Base-by-base conservation (phyloP, 1,140 invertebrate genomes). In the Drosophila melanica region DNA sequence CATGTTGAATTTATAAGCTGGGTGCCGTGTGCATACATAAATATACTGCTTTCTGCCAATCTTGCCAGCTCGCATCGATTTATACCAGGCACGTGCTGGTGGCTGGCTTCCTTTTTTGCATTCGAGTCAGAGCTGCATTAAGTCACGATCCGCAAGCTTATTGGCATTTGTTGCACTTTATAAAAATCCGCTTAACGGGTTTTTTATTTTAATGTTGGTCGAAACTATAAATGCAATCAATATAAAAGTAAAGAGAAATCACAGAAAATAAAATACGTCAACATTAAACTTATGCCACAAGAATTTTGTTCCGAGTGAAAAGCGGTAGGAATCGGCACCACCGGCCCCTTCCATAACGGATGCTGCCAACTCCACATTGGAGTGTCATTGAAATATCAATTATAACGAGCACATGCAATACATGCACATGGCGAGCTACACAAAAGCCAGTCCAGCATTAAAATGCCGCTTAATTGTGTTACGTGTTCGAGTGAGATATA, bases 141-240 rank as follows among this genome's bases (percentile, higher is more conserved):
- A 60, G 64, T 68, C 64, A 73, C 70, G 64, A 59, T 59, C 35
- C 50, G 55, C 53, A n/a, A 65, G 53, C 68, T 79, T 79, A 78
- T 82, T 89, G 82, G 82, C 84, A 89, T 87, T 87, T 87, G 82
- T 87, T 87, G 82, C 82, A 87, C 82, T 89, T 86, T 82, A 82
- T 82, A 73, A 89, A 87, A 87, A 87, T 87, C 82, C 82, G 79
- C 82, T 87, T 87, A 87, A 82, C 79, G 76, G 51, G 23, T 55
- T 62, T 23, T 55, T 55, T 41, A 41, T 57, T 44, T 42, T 77
- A 41, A 72, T 76, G 30, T 35, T 67, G 58, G 20, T 33, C 53
- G 55, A 67, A 65, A 80, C 51, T 47, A 68, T 68, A 66, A 79
- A 81, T 39, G 78, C 78, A 85, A 85, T 85, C 78, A 81, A 77